These are phyloP conservation scores for Apistogramma diplotaenia DNA, from an alignment of 2,113 vertebrate species.

Conservation along the genomic window DNA sequence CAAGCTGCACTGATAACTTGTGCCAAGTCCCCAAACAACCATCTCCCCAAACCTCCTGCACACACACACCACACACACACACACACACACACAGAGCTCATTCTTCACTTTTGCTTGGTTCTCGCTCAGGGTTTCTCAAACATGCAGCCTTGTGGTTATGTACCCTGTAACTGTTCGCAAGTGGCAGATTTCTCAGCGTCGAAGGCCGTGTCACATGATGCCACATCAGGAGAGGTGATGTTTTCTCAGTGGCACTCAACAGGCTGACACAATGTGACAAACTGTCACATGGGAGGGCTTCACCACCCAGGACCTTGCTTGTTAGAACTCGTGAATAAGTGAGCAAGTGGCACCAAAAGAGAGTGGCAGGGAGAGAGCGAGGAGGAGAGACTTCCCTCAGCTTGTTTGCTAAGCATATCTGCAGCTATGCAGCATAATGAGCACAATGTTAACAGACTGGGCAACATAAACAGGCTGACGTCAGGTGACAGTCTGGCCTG, in stretches of 20 bases:
- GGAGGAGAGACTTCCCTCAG: constrained; percentile 11
- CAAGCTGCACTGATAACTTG: constrained; percentile 18
- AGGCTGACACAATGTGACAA: constrained; percentile 58
- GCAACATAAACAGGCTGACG: constrained; percentile 36
- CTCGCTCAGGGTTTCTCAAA: not conserved
- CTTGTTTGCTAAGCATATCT: constrained; percentile 40
- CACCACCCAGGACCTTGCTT: constrained; percentile 22
- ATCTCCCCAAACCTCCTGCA: not conserved
- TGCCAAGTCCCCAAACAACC: constrained; percentile 47
- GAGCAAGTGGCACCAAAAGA: constrained; percentile 14
- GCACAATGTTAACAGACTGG: constrained; percentile 55
- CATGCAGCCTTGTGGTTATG: constrained; percentile 6
- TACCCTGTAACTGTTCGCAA: constrained; percentile 35
- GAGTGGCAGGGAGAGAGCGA: not conserved
- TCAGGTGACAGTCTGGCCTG: constrained; percentile 32
- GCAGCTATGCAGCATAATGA: constrained; percentile 54
- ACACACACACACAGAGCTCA: not conserved
- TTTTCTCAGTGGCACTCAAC: constrained; percentile 47
- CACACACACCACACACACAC: not conserved
- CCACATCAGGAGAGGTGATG: constrained; percentile 52
- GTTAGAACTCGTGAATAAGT: constrained; percentile 40
- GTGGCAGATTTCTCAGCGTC: constrained; percentile 37
- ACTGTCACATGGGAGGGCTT: constrained; percentile 47
- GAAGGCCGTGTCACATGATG: constrained; percentile 28
- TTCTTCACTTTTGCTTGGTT: not conserved